A percentile compares a stretch with the other conserved stretches of the same genome.
Conservation (phyloP, 2,113 vertebrate species). For the Melanerpes aurifrons region DNA sequence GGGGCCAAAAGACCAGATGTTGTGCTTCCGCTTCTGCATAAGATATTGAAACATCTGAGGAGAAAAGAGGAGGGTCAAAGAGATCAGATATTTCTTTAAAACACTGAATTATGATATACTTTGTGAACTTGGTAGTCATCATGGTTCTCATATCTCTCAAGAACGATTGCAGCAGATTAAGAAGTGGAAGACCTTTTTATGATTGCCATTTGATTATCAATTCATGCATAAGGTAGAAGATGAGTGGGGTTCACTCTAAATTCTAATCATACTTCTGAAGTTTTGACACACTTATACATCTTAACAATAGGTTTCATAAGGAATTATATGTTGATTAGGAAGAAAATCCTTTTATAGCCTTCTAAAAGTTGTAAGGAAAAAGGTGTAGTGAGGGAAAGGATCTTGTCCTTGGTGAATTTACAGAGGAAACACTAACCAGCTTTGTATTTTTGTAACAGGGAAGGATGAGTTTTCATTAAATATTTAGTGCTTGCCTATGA, state of each 20-base stretch:
- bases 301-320: background rate
- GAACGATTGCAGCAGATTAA: background rate
- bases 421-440: background rate
- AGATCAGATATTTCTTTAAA: background rate
- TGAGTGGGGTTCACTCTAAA: background rate
- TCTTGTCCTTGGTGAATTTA: background rate
- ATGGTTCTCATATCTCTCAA: background rate
- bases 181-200: background rate
- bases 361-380: background rate
- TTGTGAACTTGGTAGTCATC: background rate
- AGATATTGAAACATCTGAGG: conserved; percentile 92
- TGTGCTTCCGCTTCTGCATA: conserved; percentile 85
- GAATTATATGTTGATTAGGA: background rate
- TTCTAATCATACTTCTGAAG: background rate
- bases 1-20: conserved; percentile 89
- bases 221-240: background rate
- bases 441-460: background rate
- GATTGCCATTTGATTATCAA: background rate
- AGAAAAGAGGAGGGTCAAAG: background rate
- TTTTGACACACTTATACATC: background rate
- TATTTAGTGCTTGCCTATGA: background rate
- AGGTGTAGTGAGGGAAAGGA: background rate
- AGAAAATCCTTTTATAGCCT: background rate
- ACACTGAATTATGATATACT: background rate
- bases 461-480: background rate